Evolutionary conservation across 1,140 invertebrate species (phyloP), one percentile per base, ranked within the genome.

Genomic region (Caerostris extrusa): DNA sequence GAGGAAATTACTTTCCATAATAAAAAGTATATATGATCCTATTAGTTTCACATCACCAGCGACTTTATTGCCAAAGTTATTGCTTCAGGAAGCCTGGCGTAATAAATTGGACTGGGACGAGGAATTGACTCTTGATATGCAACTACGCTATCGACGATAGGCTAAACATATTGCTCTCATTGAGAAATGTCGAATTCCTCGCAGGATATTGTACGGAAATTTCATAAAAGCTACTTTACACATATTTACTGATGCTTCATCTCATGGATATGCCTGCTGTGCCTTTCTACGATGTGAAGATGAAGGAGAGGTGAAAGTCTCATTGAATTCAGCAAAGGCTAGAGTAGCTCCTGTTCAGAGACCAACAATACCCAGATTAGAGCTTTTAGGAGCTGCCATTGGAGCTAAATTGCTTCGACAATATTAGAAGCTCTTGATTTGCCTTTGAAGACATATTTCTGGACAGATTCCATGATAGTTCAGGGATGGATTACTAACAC

Each of bases 231-330:
- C 57, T 34, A 56, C 61, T 1, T n/a, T 89, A 53, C 87, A 89
- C 8, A 56, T 89, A 1, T 89, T 89, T 34, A 69, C 87, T 17
- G 64, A 71, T 89, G 87, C 87, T 89, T 71, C 64, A 53, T 3
- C 50, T 14, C n/a, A 56, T 3, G 53, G n/a, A 34, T 89, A 89
- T 14, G 87, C 64, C 7, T 8, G 56, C 4, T 71, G 87, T 58
- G 57, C 57, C 6, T 85, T 85, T 85, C 82, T 85, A 57, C 82
- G 87, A 58, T 71, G 87, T 89, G 60, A 89, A 89, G 57, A 61
- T 0, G 3, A 64, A n/a, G 64, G 60, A 5, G 19, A 67, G 57
- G 58, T 19, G 0, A 57, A 0, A 3, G 57, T 85, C 53, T 56
- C n/a, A 8, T 14, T 64, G 19, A 60, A 19, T 34, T 60, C 87